Evolutionary conservation across 2,797 vertebrate species (phyloP).

Genomic region (Ispidina picta): DNA sequence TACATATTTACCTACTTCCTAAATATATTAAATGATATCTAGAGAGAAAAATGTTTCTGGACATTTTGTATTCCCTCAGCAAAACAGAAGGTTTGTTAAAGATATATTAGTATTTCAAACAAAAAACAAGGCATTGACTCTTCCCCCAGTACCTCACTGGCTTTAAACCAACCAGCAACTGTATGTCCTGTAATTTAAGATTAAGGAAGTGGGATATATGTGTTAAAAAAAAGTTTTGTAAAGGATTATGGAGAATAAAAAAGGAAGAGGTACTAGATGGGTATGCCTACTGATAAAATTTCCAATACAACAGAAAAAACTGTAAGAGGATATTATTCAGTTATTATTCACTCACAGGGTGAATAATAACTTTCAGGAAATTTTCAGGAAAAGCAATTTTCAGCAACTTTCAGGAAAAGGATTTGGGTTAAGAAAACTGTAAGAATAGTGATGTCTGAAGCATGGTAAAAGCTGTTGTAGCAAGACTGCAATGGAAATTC

Average conservation of each 20-base stretch:
- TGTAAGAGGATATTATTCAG: not conserved
- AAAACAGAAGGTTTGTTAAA: not conserved
- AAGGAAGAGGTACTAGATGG: not conserved
- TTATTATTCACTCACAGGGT: not conserved
- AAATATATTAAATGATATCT: not conserved
- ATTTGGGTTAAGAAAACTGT: not conserved
- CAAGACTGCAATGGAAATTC: not conserved
- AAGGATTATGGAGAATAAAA: not conserved
- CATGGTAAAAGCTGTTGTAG: fast-evolving
- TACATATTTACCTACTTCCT: not conserved
- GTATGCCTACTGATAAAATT: not conserved
- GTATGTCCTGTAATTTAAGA: not conserved
- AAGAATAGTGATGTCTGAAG: not conserved
- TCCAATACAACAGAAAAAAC: not conserved
- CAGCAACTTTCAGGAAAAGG: not conserved
- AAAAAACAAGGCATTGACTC: not conserved
- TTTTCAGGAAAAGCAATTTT: not conserved
- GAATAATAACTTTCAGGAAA: not conserved
- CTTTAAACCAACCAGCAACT: not conserved
- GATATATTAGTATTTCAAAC: not conserved
- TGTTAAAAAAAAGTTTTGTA: not conserved
- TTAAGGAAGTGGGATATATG: not conserved
- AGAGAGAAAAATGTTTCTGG: not conserved
- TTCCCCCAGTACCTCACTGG: not conserved
- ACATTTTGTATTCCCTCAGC: not conserved